phyloP scores from a whole-genome alignment of 1,140 invertebrate species.

The Calosoma granatense region DNA sequence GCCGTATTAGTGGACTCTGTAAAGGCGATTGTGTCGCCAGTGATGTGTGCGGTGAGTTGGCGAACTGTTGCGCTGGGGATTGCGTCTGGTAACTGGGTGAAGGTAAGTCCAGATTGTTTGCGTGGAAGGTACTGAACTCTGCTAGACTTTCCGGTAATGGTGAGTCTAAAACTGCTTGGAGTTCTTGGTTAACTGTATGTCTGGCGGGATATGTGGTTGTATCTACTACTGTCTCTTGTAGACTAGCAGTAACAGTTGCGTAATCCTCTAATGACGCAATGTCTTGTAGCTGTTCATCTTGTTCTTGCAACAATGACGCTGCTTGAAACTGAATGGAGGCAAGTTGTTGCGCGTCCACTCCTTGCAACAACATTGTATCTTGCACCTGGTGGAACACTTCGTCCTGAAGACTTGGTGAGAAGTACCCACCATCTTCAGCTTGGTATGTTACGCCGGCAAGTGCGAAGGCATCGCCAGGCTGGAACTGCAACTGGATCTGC shows the following conservation, averaged over 20 bases:
- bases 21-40: slow-evolving; percentile 42
- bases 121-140: slow-evolving; percentile 68
- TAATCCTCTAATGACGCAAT: slow-evolving; percentile 57
- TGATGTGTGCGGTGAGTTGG: slow-evolving; percentile 36
- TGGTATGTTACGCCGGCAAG: slow-evolving; percentile 50
- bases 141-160: slow-evolving; percentile 67
- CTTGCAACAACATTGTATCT: slow-evolving; percentile 57
- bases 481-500: slow-evolving; percentile 44
- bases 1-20: slow-evolving; percentile 50
- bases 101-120: slow-evolving; percentile 34
- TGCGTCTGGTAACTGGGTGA: slow-evolving; percentile 36
- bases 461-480: slow-evolving; percentile 43
- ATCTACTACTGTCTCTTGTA: slow-evolving; percentile 25
- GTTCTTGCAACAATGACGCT: slow-evolving; percentile 46
- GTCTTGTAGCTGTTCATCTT: slow-evolving; percentile 55
- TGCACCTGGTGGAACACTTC: slow-evolving; percentile 68
- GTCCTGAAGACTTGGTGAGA: slow-evolving; percentile 60
- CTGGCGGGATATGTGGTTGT: slow-evolving; percentile 43
- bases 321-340: slow-evolving; percentile 42
- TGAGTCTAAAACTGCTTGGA: slow-evolving; percentile 63
- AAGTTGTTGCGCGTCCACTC: slow-evolving; percentile 53
- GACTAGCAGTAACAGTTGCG: slow-evolving; percentile 36
- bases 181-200: slow-evolving; percentile 56
- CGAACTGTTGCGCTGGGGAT: slow-evolving; percentile 26
- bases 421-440: slow-evolving; percentile 57